Conservation (phyloP, 2,113 vertebrate genomes). For the Solea solea region DNA sequence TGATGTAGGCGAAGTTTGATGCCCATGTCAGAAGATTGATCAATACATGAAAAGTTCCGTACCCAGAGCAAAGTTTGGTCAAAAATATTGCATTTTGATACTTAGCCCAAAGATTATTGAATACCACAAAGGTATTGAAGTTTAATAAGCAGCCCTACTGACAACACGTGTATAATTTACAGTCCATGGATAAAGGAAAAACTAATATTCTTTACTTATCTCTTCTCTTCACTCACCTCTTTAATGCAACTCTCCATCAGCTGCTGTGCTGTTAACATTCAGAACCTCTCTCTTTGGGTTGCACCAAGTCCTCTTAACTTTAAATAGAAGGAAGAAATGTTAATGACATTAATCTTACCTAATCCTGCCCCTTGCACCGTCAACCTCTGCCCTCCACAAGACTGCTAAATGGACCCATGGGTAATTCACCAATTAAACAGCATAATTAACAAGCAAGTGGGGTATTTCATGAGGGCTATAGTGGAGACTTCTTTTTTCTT, state of each 20-base stretch:
- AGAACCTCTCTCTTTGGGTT: conserved; percentile 15
- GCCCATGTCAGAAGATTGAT: too few species aligned
- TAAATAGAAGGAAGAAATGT: conserved; percentile 28
- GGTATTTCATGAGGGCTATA: conserved; percentile 45
- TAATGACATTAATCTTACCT: conserved; percentile 63
- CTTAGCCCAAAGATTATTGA: too few species aligned
- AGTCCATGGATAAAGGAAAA: too few species aligned
- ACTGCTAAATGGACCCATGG: conserved; percentile 32
- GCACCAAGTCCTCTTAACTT: conserved; percentile 27
- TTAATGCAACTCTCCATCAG: not conserved
- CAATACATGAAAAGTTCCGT: too few species aligned
- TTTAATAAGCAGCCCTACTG: too few species aligned
- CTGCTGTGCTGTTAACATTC: conserved; percentile 19
- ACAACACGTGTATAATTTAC: too few species aligned
- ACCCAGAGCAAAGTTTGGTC: too few species aligned
- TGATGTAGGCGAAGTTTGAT: too few species aligned
- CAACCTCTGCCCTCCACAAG: conserved; percentile 41
- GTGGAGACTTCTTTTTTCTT: not conserved
- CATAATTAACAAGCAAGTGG: conserved; percentile 54
- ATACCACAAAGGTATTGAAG: too few species aligned
- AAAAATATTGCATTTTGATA: too few species aligned
- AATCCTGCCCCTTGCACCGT: conserved; percentile 27
- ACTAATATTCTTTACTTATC: not conserved
- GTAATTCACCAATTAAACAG: conserved; percentile 49
- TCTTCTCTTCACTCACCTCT: not conserved